Evolutionary conservation across 2,113 vertebrate species (phyloP), one percentile per base, ranked within the genome.

Genomic region (Elachura formosa): DNA sequence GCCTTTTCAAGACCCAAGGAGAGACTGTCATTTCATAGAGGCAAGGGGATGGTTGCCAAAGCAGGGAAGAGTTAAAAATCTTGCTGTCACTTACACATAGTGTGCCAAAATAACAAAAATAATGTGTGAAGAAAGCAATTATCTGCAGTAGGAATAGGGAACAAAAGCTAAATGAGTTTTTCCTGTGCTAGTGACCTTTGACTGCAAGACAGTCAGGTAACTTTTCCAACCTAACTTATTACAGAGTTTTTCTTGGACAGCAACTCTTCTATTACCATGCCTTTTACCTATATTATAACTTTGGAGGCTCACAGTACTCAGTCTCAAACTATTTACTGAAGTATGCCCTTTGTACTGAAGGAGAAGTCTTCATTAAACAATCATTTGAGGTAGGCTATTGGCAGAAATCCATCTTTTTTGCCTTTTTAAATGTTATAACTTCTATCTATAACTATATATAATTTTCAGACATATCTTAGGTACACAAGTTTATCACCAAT

Each of bases 161-260:
- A 93, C 74, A 94, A 87, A 90, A 92, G 75, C 59, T 89, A 90
- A 89, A 93, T 66, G 23, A 91, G 74, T 85, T 92, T 88, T 82
- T 66, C 36, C 52, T 51, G 31, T n/a, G 22, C 21, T 66, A 46
- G 43, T 45, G 49, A 92, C 73, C 87, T 93, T 75, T 72, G 55
- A 83, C 66, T 84, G n/a, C 38, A 78, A 91, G 56, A 61, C 43
- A 90, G 38, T 12, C 64, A 69, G 26, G 26, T 56, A 72, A 79
- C 61, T 92, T 87, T 64, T 75, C n/a, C 71, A 66, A 52, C 17
- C 11, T 85, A 66, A 76, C 25, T 63, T 67, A 86, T 52, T 82
- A 66, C 33, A 77, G 34, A 78, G 41, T 75, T 87, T 54, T 52
- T 78, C 64, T 84, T 89, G 46, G 51, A 76, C 41, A 59, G 38